Conservation (phyloP, 2,888 invertebrate genomes). For the Xestia rhomboidea region DNA sequence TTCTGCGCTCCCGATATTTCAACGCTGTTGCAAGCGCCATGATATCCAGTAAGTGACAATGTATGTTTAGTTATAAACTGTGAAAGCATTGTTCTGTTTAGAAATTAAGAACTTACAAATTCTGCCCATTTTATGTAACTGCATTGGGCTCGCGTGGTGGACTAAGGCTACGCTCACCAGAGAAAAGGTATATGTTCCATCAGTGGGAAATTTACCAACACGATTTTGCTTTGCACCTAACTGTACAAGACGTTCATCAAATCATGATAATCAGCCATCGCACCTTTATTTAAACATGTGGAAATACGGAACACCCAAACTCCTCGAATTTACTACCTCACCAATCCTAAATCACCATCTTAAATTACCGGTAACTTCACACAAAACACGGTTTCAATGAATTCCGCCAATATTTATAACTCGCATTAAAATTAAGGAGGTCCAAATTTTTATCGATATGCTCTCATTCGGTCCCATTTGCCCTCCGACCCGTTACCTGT, state of each 20-base stretch:
- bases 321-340: constrained; percentile 19
- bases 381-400: constrained; percentile 55
- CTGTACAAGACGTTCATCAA: not conserved
- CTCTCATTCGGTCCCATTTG: constrained; percentile 70
- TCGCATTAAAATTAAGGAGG: constrained; percentile 57
- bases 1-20: no score
- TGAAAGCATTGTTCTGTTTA: no score
- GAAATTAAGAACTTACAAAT: no score
- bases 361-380: constrained; percentile 37
- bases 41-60: no score
- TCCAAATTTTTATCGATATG: constrained; percentile 66
- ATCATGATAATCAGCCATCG: not conserved
- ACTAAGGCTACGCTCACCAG: not conserved
- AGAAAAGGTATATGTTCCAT: not conserved
- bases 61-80: no score
- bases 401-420: constrained; percentile 54
- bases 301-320: not conserved
- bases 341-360: constrained; percentile 41
- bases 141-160: not conserved
- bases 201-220: not conserved
- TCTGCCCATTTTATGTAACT: not conserved
- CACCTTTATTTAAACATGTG: not conserved
- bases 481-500: constrained; percentile 87
- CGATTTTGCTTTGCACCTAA: not conserved
- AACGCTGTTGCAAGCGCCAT: no score